Conservation (phyloP, 2,888 invertebrate species). For the Ceriagrion tenellum region DNA sequence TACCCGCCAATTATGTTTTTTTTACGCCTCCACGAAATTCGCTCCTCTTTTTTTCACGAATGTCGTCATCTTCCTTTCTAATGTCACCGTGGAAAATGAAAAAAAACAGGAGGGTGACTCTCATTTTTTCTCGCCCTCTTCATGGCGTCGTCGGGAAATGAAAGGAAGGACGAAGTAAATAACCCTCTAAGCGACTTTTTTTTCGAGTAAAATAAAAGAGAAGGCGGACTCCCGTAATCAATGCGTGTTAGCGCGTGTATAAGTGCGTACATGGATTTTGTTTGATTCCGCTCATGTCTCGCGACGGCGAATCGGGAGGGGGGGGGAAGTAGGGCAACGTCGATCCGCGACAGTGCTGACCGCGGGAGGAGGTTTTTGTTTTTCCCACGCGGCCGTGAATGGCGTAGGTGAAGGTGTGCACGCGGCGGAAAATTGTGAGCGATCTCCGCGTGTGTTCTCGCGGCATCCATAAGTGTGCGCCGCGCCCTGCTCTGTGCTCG, state of each 20-base stretch:
- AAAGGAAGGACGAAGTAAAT: conserved; percentile 11
- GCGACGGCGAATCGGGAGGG: not conserved
- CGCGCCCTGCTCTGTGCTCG: not conserved
- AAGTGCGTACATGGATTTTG: not conserved
- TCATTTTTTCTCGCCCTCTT: not conserved
- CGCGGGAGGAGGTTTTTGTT: not conserved
- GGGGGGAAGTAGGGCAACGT: no score
- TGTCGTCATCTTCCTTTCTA: conserved; percentile 3
- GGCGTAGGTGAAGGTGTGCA: not conserved
- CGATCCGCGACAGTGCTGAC: not conserved
- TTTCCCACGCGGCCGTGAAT: not conserved
- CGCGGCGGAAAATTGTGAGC: not conserved
- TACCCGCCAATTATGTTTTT: conserved; percentile 7
- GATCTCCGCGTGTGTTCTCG: not conserved
- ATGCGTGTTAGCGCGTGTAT: not conserved
- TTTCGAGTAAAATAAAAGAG: not conserved
- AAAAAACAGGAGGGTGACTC: not conserved
- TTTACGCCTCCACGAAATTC: not conserved
- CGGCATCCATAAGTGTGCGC: not conserved
- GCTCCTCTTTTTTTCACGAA: not conserved
- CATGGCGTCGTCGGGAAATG: not conserved
- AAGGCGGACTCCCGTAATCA: not conserved
- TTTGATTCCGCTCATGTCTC: not conserved
- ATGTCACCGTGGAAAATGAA: not conserved
- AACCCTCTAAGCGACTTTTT: not conserved